Conservation (phyloP, 2,888 invertebrate genomes). For the Cerceris ruficornis region DNA sequence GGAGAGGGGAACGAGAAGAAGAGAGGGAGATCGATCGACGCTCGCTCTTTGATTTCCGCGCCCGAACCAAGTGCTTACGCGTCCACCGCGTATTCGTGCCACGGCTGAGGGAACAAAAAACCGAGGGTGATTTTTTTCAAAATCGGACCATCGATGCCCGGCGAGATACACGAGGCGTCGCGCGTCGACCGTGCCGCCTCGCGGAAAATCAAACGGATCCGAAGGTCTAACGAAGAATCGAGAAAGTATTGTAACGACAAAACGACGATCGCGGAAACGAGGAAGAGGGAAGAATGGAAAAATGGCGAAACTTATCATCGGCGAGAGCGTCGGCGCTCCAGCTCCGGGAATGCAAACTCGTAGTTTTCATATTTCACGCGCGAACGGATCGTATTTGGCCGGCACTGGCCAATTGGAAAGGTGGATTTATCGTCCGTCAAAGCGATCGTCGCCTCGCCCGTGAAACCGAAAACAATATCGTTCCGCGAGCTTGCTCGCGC, state of each 20-base stretch:
- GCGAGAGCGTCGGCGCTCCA: background rate
- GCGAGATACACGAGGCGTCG: constrained; percentile 30
- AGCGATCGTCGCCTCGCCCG: constrained; percentile 70
- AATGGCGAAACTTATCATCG: constrained; percentile 43
- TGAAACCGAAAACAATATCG: constrained; percentile 72
- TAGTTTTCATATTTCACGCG: constrained; percentile 77
- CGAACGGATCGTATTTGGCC: constrained; percentile 72
- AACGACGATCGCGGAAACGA: background rate
- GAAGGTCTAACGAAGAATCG: background rate
- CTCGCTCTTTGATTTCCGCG: constrained; percentile 65
- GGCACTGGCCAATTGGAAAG: constrained; percentile 74
- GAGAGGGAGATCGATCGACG: constrained; percentile 56
- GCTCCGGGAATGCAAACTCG: constrained; percentile 34
- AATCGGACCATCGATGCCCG: constrained; percentile 28
- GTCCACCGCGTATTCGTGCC: constrained; percentile 63
- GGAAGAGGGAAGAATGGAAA: background rate
- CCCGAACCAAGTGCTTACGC: constrained; percentile 58
- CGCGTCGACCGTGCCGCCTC: background rate
- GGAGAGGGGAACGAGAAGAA: background rate
- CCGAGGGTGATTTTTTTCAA: constrained; percentile 47
- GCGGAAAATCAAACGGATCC: background rate
- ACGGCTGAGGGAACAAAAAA: constrained; percentile 57
- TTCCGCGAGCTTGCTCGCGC: constrained; percentile 44
- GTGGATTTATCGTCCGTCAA: constrained; percentile 75
- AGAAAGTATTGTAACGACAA: background rate